These are phyloP conservation scores for Mamestra configurata DNA, from an alignment of 1,140 invertebrate genomes.

Conservation along the genomic window DNA sequence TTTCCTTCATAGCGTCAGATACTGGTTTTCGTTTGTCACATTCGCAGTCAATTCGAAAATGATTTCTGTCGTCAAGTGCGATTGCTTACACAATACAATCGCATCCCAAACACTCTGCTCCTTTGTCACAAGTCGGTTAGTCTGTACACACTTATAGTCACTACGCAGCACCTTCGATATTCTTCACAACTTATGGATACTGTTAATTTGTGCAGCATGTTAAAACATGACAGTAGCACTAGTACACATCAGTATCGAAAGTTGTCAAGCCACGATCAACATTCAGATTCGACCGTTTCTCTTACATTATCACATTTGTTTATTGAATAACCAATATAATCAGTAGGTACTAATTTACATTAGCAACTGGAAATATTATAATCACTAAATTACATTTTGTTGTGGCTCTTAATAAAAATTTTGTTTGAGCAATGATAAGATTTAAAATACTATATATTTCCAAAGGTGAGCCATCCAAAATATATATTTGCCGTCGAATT, in stretches of 20 bases:
- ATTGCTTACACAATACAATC: conserved; percentile 62
- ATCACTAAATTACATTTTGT: conserved; percentile 79
- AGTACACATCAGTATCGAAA: conserved; percentile 62
- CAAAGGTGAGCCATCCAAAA: conserved; percentile 87
- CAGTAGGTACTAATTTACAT: conserved; percentile 79
- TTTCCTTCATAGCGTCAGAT: conserved; percentile 56
- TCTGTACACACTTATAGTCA: conserved; percentile 69
- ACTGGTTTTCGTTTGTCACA: conserved; percentile 60
- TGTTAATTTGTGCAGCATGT: conserved; percentile 57
- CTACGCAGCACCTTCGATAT: conserved; percentile 79
- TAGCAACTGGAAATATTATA: conserved; percentile 79
- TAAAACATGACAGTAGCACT: conserved; percentile 31
- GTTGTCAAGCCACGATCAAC: conserved; percentile 77
- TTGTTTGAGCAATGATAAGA: conserved; percentile 85
- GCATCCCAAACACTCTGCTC: conserved; percentile 60
- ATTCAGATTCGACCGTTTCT: conserved; percentile 71
- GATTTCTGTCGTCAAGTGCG: conserved; percentile 60
- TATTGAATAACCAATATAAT: conserved; percentile 72
- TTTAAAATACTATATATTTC: conserved; percentile 80
- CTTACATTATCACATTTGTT: conserved; percentile 84
- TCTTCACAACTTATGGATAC: conserved; percentile 74
- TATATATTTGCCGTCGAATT: conserved; percentile 82
- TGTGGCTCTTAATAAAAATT: conserved; percentile 85
- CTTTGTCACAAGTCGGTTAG: conserved; percentile 72
- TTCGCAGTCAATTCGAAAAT: conserved; percentile 54